Conservation (phyloP, 2,113 vertebrate genomes). For the Genyomyrus donnyi region DNA sequence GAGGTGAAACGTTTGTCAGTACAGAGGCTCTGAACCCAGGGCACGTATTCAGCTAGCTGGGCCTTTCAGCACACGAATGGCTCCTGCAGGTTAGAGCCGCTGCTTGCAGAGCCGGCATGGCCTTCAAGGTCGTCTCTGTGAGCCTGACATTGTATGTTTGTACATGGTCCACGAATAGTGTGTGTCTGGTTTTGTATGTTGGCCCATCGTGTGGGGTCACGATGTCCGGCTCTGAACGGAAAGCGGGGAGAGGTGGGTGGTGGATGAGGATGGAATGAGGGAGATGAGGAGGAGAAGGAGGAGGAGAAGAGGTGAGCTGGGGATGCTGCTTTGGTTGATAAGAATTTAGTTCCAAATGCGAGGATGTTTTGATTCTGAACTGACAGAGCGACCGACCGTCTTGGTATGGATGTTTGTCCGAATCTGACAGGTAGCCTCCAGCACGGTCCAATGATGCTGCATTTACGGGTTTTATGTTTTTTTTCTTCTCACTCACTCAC, state of each 20-base stretch:
- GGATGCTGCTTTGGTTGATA: not conserved
- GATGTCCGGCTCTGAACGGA: not conserved
- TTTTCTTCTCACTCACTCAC: too few relatives aligned
- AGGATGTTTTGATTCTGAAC: not conserved
- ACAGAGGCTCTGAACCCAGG: not conserved
- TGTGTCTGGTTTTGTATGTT: not conserved
- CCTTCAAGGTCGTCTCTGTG: not conserved
- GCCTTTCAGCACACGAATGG: not conserved
- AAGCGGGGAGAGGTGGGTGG: not conserved
- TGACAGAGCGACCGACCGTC: not conserved
- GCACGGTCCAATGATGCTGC: not conserved
- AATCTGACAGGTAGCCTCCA: not conserved
- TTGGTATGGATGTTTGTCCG: not conserved
- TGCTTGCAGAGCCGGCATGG: not conserved
- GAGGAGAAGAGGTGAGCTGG: not conserved
- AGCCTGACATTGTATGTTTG: not conserved
- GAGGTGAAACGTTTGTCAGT: not conserved
- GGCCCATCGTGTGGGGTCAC: not conserved
- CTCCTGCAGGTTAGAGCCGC: not conserved
- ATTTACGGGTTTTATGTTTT: not conserved
- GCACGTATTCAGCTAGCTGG: not conserved
- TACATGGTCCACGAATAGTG: not conserved
- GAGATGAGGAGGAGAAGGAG: not conserved
- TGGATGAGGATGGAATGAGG: not conserved
- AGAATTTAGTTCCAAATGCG: not conserved